A percentile compares a stretch with the other conserved stretches of the same genome.
Evolutionary conservation across 2,888 invertebrate genomes (phyloP).

Genomic region (Hanleya hanleyi): DNA sequence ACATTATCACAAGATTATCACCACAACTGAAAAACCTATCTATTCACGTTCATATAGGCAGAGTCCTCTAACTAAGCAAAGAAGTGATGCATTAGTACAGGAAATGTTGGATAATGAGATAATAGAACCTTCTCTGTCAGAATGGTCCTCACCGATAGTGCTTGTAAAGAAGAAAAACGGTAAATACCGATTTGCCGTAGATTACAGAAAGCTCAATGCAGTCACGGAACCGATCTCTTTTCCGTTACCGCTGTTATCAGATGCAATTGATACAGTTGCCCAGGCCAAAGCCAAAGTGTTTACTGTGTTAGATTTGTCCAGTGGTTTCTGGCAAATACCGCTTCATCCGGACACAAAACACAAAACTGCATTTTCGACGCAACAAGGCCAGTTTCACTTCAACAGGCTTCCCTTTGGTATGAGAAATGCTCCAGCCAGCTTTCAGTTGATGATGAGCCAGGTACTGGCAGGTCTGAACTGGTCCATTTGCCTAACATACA

Average conservation of each 20-base stretch:
- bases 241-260: constrained; percentile 22
- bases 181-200: constrained; percentile 9
- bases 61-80: neutral
- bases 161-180: constrained; percentile 5
- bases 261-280: constrained; percentile 21
- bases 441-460: constrained; percentile 1
- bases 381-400: neutral
- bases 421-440: neutral
- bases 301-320: constrained; percentile 15
- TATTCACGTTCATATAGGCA: neutral
- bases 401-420: constrained; percentile 9
- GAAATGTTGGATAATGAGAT: constrained; percentile 16
- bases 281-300: constrained; percentile 22
- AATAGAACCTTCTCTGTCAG: constrained; percentile 7
- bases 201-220: constrained; percentile 16
- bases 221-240: constrained; percentile 16
- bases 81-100: neutral
- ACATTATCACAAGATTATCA: neutral
- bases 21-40: neutral
- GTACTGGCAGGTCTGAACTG: too few species aligned
- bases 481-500: too few species aligned
- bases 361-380: constrained; percentile 12
- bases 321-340: constrained; percentile 16
- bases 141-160: neutral
- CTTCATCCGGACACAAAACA: neutral